Base-by-base conservation (phyloP, 2,888 invertebrate species). In the Tholera decimalis region DNA sequence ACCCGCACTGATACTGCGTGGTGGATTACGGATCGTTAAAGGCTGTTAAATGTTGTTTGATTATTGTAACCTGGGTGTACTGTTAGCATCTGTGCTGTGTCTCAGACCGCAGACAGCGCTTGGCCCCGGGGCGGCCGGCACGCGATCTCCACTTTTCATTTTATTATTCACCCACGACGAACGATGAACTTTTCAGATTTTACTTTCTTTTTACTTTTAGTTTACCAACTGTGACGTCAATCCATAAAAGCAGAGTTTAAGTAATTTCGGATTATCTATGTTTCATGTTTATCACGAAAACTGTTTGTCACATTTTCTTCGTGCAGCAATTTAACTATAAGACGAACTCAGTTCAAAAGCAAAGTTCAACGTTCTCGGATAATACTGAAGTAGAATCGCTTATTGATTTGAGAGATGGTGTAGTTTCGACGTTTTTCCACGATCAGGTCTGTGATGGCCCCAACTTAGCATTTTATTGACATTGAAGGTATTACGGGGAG, bases 171-270 rank as follows among this genome's bases (percentile, higher is more conserved):
- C 82, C 77, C 78, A 77, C 77, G 76, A 70, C 80, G 92, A 90
- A 82, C 93, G 84, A 88, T 89, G 92, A 93, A 93, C 93, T 88
- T 82, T 72, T 66, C 56, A 82, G 81, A 84, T 88, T 83, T 85
- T 82, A 83, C 84, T 88, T 88, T 88, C 85, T 77, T 83, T 76
- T 80, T 65, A 73, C 56, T 77, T 69, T 78, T 69, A 53, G 26
- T 70, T 63, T 50, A 47, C 35, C 26, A 43, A 61, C 57, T 46
- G n/a, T 57, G 56, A 66, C 60, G 28, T 41, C 46, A 28, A 44
- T 41, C 44, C 47, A 7, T 15, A 39, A 15, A 57, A 61, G 39
- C 39, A 35, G n/a, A 60, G n/a, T 26, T 2, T 6, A 15, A 1
- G n/a, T 44, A 15, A n/a, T 33, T 37, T 41, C 28, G n/a, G 3